These are phyloP conservation scores for Gallinago paraguaiae DNA, from an alignment of 2,113 vertebrate species.

Conservation along the genomic window DNA sequence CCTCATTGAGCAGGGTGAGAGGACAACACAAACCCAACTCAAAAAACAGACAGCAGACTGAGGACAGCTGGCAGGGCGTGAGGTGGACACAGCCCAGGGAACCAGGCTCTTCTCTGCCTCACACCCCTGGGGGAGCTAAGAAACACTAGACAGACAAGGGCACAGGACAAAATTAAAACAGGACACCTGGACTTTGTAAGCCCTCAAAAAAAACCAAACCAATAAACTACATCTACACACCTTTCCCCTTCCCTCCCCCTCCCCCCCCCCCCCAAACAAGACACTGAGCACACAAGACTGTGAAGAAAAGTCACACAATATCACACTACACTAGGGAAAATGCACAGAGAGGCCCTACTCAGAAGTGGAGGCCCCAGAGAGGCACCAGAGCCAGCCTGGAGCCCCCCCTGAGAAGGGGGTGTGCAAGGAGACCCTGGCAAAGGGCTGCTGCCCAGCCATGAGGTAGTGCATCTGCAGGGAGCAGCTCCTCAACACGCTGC, in stretches of 20 bases:
- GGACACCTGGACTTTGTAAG: not conserved
- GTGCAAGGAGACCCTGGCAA: not conserved
- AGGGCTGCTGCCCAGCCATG: not conserved
- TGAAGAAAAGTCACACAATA: constrained; percentile 4
- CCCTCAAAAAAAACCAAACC: not conserved
- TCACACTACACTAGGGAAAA: constrained; percentile 11
- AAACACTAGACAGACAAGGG: constrained; percentile 13
- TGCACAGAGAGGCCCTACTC: not conserved
- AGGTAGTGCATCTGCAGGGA: not conserved
- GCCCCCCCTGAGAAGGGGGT: not conserved
- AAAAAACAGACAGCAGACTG: not conserved
- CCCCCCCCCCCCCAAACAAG: not conserved
- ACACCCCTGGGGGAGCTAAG: not conserved
- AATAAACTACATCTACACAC: constrained; percentile 24
- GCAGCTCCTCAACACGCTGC: not conserved
- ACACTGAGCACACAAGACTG: constrained; percentile 37
- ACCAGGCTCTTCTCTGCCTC: not conserved
- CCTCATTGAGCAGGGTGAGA: not conserved
- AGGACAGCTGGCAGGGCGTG: not conserved
- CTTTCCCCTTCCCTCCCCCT: not conserved
- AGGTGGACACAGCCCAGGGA: not conserved
- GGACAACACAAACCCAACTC: not conserved
- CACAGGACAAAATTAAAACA: constrained; percentile 32
- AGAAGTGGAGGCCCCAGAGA: not conserved
- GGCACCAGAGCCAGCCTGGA: not conserved